phyloP scores from a whole-genome alignment of 2,797 vertebrate species.

The Danio kyathit region DNA sequence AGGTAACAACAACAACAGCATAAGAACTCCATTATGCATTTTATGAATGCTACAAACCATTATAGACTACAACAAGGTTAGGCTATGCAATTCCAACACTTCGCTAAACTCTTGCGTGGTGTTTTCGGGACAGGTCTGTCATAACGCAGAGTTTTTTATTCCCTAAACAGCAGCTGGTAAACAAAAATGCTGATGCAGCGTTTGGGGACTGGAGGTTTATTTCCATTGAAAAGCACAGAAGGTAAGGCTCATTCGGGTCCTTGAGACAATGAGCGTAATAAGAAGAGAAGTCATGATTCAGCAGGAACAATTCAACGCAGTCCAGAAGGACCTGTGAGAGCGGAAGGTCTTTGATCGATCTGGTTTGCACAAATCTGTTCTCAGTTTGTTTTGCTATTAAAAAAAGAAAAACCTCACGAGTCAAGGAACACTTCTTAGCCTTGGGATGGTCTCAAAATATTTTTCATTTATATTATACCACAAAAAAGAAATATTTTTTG shows the following conservation, averaged over 20 bases:
- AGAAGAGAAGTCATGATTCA: slow-evolving; percentile 75
- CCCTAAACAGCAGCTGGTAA: slow-evolving; percentile 45
- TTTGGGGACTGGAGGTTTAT: slow-evolving; percentile 57
- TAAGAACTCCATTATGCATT: slow-evolving; percentile 4
- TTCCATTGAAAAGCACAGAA: slow-evolving; percentile 65
- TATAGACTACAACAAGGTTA: slow-evolving; percentile 16
- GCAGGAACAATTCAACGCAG: slow-evolving; percentile 74
- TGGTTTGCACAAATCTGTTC: slow-evolving; percentile 74
- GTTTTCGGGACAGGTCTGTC: slow-evolving; percentile 22
- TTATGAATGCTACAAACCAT: neutral
- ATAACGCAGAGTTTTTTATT: slow-evolving; percentile 26
- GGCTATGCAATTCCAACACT: slow-evolving; percentile 11
- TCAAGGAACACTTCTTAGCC: slow-evolving; percentile 31
- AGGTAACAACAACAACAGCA: slow-evolving; percentile 15
- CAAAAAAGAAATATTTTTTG: neutral
- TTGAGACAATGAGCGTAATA: slow-evolving; percentile 69
- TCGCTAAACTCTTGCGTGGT: slow-evolving; percentile 18
- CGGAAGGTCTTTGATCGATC: slow-evolving; percentile 76
- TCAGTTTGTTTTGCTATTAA: slow-evolving; percentile 73
- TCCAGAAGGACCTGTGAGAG: slow-evolving; percentile 69
- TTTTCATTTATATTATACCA: slow-evolving; percentile 14
- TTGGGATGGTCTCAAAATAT: slow-evolving; percentile 56
- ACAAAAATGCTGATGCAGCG: slow-evolving; percentile 57
- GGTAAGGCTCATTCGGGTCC: slow-evolving; percentile 55
- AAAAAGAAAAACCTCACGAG: slow-evolving; percentile 53